A percentile compares a stretch with the other conserved stretches of the same genome.
Evolutionary conservation across 2,888 invertebrate species (phyloP).

Genomic region (Alloscopus bannaensis): DNA sequence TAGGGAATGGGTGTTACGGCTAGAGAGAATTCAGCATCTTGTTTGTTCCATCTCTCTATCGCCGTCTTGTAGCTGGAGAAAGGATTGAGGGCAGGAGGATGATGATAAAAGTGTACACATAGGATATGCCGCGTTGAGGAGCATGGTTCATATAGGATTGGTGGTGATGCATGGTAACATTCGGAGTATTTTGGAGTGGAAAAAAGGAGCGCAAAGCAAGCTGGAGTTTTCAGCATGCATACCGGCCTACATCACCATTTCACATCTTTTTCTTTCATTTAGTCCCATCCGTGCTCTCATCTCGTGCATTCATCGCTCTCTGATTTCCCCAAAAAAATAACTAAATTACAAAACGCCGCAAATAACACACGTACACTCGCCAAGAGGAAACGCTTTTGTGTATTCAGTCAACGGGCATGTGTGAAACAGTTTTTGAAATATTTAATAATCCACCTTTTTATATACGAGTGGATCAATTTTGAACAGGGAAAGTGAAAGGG

Average conservation of each 20-base stretch:
- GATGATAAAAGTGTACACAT: conserved; percentile 51
- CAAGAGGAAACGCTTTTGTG: too few species aligned
- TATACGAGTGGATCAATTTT: too few species aligned
- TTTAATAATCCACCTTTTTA: too few species aligned
- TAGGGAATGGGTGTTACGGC: too few species aligned
- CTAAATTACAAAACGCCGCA: too few species aligned
- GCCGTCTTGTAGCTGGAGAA: conserved; percentile 32
- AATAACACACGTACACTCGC: background rate
- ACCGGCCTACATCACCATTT: conserved; percentile 68
- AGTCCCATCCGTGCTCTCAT: conserved; percentile 68
- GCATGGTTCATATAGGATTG: conserved; percentile 11
- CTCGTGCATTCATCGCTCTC: conserved; percentile 69
- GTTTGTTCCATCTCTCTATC: conserved; percentile 29
- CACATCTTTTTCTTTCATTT: conserved; percentile 67
- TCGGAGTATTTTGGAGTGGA: conserved; percentile 30
- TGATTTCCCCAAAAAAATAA: conserved; percentile 64
- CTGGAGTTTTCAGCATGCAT: conserved; percentile 54
- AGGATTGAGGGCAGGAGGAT: conserved; percentile 66
- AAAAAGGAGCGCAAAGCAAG: conserved; percentile 32
- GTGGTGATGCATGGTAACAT: conserved; percentile 12
- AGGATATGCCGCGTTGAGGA: conserved; percentile 21
- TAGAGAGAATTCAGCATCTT: conserved; percentile 27
- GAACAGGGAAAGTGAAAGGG: too few species aligned
- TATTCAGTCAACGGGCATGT: too few species aligned
- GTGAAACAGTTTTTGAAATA: too few species aligned